These are phyloP conservation scores for Gopherus flavomarginatus DNA, from an alignment of 2,113 vertebrate genomes.

Conservation along the genomic window DNA sequence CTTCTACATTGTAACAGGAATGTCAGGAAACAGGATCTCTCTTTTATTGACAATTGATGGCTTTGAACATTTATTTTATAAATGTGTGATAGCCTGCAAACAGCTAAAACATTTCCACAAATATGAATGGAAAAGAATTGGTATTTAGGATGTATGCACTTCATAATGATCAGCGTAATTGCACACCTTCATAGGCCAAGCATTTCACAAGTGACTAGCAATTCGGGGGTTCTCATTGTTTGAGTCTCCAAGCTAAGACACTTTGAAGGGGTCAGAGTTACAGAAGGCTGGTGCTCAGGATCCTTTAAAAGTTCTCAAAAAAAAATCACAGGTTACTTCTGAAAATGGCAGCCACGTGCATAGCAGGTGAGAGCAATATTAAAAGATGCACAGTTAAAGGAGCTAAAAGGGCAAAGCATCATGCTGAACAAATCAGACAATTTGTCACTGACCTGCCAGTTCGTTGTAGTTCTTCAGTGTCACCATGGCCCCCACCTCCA, in stretches of 20 bases:
- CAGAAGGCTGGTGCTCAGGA: rapidly evolving
- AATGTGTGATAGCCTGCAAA: not conserved
- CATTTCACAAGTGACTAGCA: not conserved
- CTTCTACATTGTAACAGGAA: not conserved
- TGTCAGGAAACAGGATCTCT: rapidly evolving
- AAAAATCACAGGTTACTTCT: rapidly evolving
- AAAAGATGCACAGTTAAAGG: rapidly evolving
- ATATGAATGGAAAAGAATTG: not conserved
- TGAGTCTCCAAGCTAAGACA: rapidly evolving
- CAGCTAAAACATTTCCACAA: not conserved
- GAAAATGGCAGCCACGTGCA: not conserved
- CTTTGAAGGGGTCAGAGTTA: rapidly evolving
- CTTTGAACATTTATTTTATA: not conserved
- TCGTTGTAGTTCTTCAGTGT: conserved; percentile 89
- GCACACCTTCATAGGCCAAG: not conserved
- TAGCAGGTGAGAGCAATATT: rapidly evolving
- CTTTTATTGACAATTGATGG: not conserved
- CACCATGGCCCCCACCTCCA: conserved; percentile 88
- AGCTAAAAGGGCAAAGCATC: rapidly evolving
- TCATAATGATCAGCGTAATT: rapidly evolving
- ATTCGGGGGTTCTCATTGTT: not conserved
- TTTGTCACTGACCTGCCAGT: conserved; percentile 87
- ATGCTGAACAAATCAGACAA: rapidly evolving
- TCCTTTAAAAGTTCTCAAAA: not conserved
- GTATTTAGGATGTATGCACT: rapidly evolving